Percentiles rank a stretch among this genome's conserved stretches.
Evolutionary conservation across 1,140 invertebrate species (phyloP).

Genomic region (Atta cephalotes): DNA sequence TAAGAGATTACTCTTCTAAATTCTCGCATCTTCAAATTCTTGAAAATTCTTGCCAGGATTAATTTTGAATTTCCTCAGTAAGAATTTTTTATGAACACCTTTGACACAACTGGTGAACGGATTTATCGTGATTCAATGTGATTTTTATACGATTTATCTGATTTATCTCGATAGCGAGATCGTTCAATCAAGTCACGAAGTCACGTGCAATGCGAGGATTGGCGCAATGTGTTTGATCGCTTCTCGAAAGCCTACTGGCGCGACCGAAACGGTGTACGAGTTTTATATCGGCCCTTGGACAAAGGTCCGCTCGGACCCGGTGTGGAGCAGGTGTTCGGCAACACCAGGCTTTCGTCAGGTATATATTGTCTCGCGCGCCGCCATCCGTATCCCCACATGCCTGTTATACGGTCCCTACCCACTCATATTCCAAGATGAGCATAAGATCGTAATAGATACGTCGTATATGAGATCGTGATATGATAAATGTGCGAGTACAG

Average conservation of each 20-base stretch:
- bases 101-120: not conserved
- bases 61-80: not conserved
- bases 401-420: not conserved
- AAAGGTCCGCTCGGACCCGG: slow-evolving; percentile 77
- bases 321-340: slow-evolving; percentile 80
- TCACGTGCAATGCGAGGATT: not conserved
- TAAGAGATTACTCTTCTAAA: not conserved
- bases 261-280: slow-evolving; percentile 68
- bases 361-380: slow-evolving; percentile 53
- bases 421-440: slow-evolving; percentile 21
- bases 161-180: not conserved
- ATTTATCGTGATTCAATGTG: slow-evolving; percentile 4
- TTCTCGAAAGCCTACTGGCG: slow-evolving; percentile 75
- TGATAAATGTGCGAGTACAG: slow-evolving; percentile 40
- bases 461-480: slow-evolving; percentile 32
- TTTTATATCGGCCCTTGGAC: slow-evolving; percentile 80
- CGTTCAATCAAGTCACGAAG: not conserved
- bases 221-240: not conserved
- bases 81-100: not conserved
- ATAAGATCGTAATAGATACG: slow-evolving; percentile 58
- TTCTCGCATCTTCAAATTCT: slow-evolving; percentile 4
- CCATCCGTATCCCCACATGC: slow-evolving; percentile 33
- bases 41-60: not conserved
- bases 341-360: slow-evolving; percentile 77
- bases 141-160: not conserved